Percentiles rank a stretch among this genome's conserved stretches.
Conservation (phyloP, 2,888 invertebrate species). For the Polymixis flavicincta region DNA sequence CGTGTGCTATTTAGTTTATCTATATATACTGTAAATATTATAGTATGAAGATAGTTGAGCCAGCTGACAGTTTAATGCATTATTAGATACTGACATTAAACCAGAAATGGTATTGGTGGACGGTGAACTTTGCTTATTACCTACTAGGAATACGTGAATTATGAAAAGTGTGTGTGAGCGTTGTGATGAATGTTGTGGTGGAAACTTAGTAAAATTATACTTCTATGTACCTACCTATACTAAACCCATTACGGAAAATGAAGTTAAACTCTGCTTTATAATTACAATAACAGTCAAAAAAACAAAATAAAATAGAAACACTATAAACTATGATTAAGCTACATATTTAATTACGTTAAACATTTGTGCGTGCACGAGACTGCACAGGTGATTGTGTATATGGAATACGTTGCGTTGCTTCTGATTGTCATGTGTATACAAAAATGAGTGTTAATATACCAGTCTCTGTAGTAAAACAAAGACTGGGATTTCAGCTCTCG, state of each 20-base stretch:
- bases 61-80: conserved; percentile 24
- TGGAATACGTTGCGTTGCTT: background rate
- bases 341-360: background rate
- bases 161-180: background rate
- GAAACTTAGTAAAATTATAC: background rate
- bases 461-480: background rate
- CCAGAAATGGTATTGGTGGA: background rate
- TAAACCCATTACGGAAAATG: background rate
- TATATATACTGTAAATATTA: background rate
- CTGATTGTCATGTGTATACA: background rate
- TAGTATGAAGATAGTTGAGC: conserved; percentile 4
- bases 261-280: background rate
- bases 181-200: background rate
- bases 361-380: background rate
- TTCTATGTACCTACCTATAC: background rate
- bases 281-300: no score
- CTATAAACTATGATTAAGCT: no score
- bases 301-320: no score
- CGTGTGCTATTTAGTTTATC: conserved; percentile 11
- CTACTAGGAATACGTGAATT: background rate
- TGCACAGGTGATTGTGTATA: background rate
- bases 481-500: no score
- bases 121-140: conserved; percentile 15
- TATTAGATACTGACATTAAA: conserved; percentile 14
- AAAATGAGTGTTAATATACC: background rate